Evolutionary conservation across 2,888 invertebrate genomes (phyloP).

Genomic region (Plagiodera versicolora): DNA sequence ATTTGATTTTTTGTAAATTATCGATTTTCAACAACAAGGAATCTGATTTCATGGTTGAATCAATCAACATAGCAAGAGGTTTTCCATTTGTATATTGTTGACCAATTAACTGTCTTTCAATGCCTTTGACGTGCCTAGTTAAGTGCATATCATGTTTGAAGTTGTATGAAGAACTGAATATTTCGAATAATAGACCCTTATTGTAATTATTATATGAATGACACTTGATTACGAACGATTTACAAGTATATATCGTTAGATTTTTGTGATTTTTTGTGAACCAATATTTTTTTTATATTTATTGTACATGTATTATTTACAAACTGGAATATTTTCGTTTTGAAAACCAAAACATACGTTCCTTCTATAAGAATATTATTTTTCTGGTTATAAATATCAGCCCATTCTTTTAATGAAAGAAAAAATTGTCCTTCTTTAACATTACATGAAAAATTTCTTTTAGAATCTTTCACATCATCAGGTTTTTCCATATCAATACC

Average conservation of each 20-base stretch:
- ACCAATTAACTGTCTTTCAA: conserved; percentile 5
- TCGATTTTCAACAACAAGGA: background rate
- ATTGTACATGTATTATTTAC: conserved; percentile 4
- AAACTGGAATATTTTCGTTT: conserved; percentile 3
- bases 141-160: background rate
- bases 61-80: conserved; percentile 6
- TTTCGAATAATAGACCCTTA: background rate
- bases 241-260: conserved; percentile 3
- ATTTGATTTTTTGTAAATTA: conserved; percentile 10
- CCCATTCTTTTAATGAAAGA: background rate
- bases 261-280: background rate
- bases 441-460: background rate
- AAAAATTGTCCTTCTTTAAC: conserved; percentile 1
- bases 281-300: conserved; percentile 2
- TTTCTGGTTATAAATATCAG: conserved; percentile 2
- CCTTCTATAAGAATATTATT: background rate
- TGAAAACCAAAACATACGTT: background rate
- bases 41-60: conserved; percentile 8
- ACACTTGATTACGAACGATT: conserved; percentile 1
- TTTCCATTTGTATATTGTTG: conserved; percentile 6
- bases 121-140: conserved; percentile 2
- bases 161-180: background rate
- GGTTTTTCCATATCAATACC: background rate
- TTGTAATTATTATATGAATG: background rate
- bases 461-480: background rate